Evolutionary conservation across 2,797 vertebrate species (phyloP).

Genomic region (Clangula hyemalis): DNA sequence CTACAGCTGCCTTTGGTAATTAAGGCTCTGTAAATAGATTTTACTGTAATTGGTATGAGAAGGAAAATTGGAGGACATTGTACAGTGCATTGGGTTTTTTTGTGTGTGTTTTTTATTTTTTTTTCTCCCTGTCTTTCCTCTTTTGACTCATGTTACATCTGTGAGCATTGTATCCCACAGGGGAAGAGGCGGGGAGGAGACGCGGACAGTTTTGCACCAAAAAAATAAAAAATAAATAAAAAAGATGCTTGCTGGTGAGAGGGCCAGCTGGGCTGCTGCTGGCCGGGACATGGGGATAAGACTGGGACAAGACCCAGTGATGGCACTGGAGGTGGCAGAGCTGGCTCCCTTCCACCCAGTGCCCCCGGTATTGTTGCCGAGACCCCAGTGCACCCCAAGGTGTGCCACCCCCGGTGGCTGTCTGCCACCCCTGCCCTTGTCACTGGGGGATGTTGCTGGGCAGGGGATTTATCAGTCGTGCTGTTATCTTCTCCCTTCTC

Average conservation of each 20-base stretch:
- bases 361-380: background rate
- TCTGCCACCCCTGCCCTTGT: background rate
- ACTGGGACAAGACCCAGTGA: rapidly evolving
- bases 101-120: background rate
- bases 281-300: rapidly evolving
- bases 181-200: background rate
- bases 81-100: conserved; percentile 15
- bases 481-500: background rate
- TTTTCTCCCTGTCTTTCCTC: background rate
- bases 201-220: background rate
- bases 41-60: conserved; percentile 63
- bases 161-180: background rate
- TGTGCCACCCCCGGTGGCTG: background rate
- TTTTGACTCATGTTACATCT: conserved; percentile 41
- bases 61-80: conserved; percentile 65
- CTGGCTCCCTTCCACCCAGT: background rate
- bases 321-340: no score
- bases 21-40: conserved; percentile 75
- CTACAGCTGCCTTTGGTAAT: conserved; percentile 71
- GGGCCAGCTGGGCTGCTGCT: background rate
- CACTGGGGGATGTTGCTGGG: background rate
- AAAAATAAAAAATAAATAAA: no score
- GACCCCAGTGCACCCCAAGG: no score
- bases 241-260: background rate
- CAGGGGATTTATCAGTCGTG: background rate